Base-by-base conservation (phyloP, 2,888 invertebrate species). In the Melanotus villosus region DNA sequence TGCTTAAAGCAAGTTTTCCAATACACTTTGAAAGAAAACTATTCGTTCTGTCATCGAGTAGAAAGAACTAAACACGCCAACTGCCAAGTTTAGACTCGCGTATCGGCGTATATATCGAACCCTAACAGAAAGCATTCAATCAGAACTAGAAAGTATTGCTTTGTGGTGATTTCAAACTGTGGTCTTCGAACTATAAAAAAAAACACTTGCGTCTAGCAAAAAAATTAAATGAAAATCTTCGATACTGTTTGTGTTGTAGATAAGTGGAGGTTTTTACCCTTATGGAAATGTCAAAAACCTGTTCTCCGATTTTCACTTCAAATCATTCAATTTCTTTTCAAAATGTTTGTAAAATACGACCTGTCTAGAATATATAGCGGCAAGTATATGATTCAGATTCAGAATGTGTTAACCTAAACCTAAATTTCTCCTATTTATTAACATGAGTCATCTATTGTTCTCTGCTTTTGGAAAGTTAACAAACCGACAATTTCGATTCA, bases 81-180 rank as follows among this genome's bases (percentile, higher is more conserved):
- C 26, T 26, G 26, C 26, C 26, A 26, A 26, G 26, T 5, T 26
- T 26, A n/a, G n/a, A n/a, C n/a, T n/a, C n/a, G n/a, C n/a, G n/a
- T n/a, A n/a, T n/a, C n/a, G 4, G 26, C 26, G 26, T 26, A 26
- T 7, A 26, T 7, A 5, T 26, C 26, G 7, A 41, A 2, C 16
- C 16, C 41, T 41, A 9, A 16, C 18, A 9, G 16, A 16, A 47
- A 34, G 45, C 59, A 34, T 47, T 60, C 45, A 60, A 47, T 60
- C 59, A 60, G 59, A 45, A 45, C 45, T 45, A 34, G 32, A 34
- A 60, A 60, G 59, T 60, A 47, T 34, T 45, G 43, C 34, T 47
- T 30, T 32, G 7, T n/a, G 16, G 45, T 30, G 59, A 16, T 59
- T 59, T 59, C 59, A 59, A 59, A 32, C 43, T 45, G 43, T 59